A percentile compares a stretch with the other conserved stretches of the same genome.
These are phyloP conservation scores for Amia ocellicauda DNA, from an alignment of 2,113 vertebrate genomes.

Conservation along the genomic window DNA sequence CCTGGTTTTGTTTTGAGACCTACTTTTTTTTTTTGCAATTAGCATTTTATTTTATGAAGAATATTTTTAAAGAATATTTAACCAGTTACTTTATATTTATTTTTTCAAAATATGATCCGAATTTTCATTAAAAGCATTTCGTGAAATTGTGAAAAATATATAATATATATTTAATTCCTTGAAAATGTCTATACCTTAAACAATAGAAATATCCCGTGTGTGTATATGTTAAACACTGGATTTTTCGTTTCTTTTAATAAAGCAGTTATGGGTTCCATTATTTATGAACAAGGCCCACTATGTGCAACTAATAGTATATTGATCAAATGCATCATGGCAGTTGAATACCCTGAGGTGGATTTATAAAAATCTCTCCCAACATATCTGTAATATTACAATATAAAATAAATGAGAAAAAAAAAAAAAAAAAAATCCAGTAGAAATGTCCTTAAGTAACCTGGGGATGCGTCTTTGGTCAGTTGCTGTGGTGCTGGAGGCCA, in stretches of 20 bases:
- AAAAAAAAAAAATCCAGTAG: neutral
- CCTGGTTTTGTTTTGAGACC: no score
- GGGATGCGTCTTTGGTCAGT: constrained; percentile 60
- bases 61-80: no score
- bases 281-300: constrained; percentile 2
- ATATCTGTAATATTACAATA: constrained; percentile 2
- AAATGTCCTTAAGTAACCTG: neutral
- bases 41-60: no score
- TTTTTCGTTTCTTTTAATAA: neutral
- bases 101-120: no score
- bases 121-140: no score
- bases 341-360: constrained; percentile 20
- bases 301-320: constrained; percentile 13
- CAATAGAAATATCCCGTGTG: no score
- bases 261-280: neutral
- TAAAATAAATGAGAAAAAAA: neutral
- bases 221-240: no score
- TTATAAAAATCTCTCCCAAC: neutral
- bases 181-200: no score
- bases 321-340: constrained; percentile 10
- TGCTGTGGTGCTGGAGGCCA: constrained; percentile 18
- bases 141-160: no score
- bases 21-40: no score
- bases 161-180: no score
- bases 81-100: no score